Evolutionary conservation across 2,888 invertebrate species (phyloP), one percentile per base, ranked within the genome.

Genomic region (Leptura quadrifasciata): DNA sequence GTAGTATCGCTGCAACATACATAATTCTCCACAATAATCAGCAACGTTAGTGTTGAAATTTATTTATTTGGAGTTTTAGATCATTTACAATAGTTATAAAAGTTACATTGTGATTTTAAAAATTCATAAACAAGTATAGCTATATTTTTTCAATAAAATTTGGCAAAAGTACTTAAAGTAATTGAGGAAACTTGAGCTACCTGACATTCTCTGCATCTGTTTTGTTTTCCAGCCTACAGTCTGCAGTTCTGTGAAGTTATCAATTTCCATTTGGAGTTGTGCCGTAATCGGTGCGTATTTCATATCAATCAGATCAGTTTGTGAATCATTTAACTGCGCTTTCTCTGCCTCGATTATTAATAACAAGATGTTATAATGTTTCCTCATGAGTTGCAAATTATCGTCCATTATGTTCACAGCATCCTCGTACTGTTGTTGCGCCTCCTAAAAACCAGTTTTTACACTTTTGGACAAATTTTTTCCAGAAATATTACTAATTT

Each of bases 401-500:
- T 82, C 63, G 69, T 87, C 87, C 74, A 87, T 74, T 17, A 81
- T 60, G 57, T 80, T 69, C 1, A 82, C 77, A 8, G 84, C 81
- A 17, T 76, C 76, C 74, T 86, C 85, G 47, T 85, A 85, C 69
- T 84, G 80, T 57, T 80, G 77, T 83, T 86, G 85, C 1, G 85
- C 80, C 64, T 84, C 85, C 86, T 85, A 72, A 71, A 75, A 57
- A 24, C 15, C n/a, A 47, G 5, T 1, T 15, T 47, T 47, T n/a
- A 47, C 47, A 47, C n/a, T 47, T 47, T n/a, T 5, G n/a, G 0
- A n/a, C 47, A n/a, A 6, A 47, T n/a, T 6, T 47, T 47, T 47
- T 47, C 2, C 1, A 4, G 15, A 47, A 47, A n/a, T 76, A 77
- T 76, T 81, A 85, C 86, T 39, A 83, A 72, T 78, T 84, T 84